Base-by-base conservation (phyloP, 2,888 invertebrate genomes). In the Andrena flavipes region DNA sequence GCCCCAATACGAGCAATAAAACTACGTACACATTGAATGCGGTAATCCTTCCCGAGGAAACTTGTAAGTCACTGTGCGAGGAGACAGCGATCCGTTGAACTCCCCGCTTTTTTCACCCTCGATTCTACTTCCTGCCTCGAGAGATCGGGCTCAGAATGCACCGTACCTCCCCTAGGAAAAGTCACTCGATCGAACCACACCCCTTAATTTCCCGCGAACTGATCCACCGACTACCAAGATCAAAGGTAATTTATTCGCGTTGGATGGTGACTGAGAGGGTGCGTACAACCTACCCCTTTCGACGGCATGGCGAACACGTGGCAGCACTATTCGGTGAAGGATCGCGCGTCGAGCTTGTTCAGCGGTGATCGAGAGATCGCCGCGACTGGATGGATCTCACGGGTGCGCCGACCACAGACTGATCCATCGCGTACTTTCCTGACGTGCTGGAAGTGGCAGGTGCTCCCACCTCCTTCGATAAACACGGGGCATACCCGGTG, bases 401-500 rank as follows among this genome's bases (percentile, higher is more conserved):
- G 78, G 63, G 77, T 74, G 29, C 80, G 77, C 67, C 69, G 67
- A 65, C 76, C 80, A 62, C 65, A 81, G 88, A 88, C 87, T 87
- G 86, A 88, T 84, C 88, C 80, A 86, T 82, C 86, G 71, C 68
- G 79, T 69, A 84, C 69, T 82, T 84, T 80, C 76, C 84, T 70
- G 75, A 51, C 70, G 74, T 76, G 78, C 48, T 80, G 68, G 73
- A 79, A 70, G 59, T 64, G 71, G 42, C 76, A 76, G 82, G 74
- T 80, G 75, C 88, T 88, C 88, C 88, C 88, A 88, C 88, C 82
- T 86, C 80, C 30, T 60, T 51, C 82, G 68, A 79, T 54, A 64
- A 74, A 71, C 70, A 67, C 76, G 80, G 78, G 86, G 59, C 62
- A 83, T 77, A 60, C 76, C 76, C 82, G 64, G 13, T 72, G 56